Percentiles rank a stretch among this genome's conserved stretches.
These are phyloP conservation scores for Mesoligia furuncula DNA, from an alignment of 2,888 invertebrate species.

Conservation along the genomic window DNA sequence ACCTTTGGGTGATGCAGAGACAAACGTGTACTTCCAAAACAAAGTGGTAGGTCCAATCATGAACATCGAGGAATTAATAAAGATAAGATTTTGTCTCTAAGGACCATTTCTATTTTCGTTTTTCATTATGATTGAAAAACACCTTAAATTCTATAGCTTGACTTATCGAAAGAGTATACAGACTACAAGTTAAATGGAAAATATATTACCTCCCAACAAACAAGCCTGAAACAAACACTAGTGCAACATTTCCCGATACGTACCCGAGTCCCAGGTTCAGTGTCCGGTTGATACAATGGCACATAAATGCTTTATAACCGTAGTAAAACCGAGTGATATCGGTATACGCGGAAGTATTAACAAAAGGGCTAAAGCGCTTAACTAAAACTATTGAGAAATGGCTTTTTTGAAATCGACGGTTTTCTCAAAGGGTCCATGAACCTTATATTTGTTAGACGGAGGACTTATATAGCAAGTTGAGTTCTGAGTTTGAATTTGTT, in stretches of 20 bases:
- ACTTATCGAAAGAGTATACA: background rate
- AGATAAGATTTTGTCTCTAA: background rate
- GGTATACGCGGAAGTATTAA: conserved; percentile 62
- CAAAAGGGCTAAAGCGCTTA: conserved; percentile 47
- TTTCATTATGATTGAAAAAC: background rate
- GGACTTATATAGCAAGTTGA: background rate
- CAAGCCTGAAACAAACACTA: conserved; percentile 23
- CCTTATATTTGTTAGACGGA: background rate
- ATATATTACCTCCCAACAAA: background rate
- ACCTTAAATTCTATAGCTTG: too few species aligned
- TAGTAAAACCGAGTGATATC: conserved; percentile 63
- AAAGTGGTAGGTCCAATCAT: too few species aligned
- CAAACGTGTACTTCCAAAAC: too few species aligned
- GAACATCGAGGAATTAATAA: too few species aligned
- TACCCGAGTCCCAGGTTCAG: conserved; percentile 56
- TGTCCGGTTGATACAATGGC: conserved; percentile 66
- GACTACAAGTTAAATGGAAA: conserved; percentile 2
- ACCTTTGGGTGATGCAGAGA: too few species aligned
- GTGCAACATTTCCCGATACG: conserved; percentile 51
- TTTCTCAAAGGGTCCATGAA: conserved; percentile 26
- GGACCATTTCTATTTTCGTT: background rate
- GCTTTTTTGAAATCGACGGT: conserved; percentile 50
- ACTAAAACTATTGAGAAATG: conserved; percentile 56
- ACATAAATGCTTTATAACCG: conserved; percentile 66
- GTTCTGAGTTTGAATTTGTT: background rate